Base-by-base conservation (phyloP, 1,140 invertebrate genomes). In the Cyclargus thomasi region DNA sequence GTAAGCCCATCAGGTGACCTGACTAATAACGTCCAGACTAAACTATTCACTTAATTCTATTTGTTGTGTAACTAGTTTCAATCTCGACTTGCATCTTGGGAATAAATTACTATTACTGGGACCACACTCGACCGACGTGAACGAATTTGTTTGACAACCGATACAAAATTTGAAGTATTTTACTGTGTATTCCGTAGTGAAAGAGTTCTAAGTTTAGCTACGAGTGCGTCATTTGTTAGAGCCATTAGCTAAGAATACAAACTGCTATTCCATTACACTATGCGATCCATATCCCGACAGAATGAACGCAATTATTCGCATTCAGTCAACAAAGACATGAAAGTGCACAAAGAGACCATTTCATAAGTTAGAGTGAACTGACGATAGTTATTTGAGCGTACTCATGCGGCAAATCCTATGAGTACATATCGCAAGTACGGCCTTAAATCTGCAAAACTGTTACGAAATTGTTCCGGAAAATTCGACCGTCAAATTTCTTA, bases 341-440 rank as follows among this genome's bases (percentile, higher is more conserved):
- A 73, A 67, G 70, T 73, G 78, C 80, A 85, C 82, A 86, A 84
- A 85, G 82, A 77, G 78, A 84, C 83, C 77, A 85, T 87, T 87
- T 87, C 83, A 84, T 83, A 86, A 86, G 83, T 87, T 83, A 80
- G 78, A 83, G 75, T 79, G 74, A 75, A 79, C 80, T 77, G 78
- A 83, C 73, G 81, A 84, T 86, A 84, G 82, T 83, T 86, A 85
- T 82, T 78, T 79, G 77, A 78, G 80, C 75, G 78, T 86, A 85
- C 82, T 89, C 83, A 84, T 86, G 83, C 80, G 78, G 77, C 84
- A 86, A 87, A 85, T 87, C 80, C 81, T 82, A 71, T 73, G 77
- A 79, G 81, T 79, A 82, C 76, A 83, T 82, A 83, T 84, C 70
- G 70, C 67, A 82, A 85, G 73, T 83, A 81, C 81, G 72, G 77